Percentiles rank a stretch among this genome's conserved stretches.
phyloP scores from a whole-genome alignment of 2,888 invertebrate species.

The Eremobia ochroleuca region DNA sequence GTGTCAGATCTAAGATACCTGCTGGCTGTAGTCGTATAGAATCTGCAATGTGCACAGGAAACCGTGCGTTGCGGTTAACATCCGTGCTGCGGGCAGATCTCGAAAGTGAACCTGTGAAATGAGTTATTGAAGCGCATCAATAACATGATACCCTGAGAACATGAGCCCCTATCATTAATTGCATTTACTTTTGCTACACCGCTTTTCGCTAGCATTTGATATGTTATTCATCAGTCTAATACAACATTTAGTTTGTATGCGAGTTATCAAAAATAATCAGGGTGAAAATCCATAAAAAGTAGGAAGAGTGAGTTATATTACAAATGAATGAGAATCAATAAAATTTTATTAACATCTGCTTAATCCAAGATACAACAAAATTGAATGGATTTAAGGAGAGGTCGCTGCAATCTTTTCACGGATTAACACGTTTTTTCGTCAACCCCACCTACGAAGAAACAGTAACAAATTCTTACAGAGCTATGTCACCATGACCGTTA shows the following conservation, averaged over 20 bases:
- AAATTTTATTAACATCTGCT: neutral
- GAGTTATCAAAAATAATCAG: neutral
- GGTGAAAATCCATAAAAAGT: neutral
- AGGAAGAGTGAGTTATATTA: neutral
- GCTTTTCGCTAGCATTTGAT: constrained; percentile 13
- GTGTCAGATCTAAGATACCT: constrained; percentile 55
- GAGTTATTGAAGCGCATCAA: constrained; percentile 87
- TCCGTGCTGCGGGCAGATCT: constrained; percentile 82
- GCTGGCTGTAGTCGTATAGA: constrained; percentile 70
- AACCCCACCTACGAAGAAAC: constrained; percentile 78
- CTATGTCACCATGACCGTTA: constrained; percentile 84
- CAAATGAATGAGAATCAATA: neutral
- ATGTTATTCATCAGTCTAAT: neutral
- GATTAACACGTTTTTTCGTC: constrained; percentile 71
- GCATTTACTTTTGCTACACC: constrained; percentile 40
- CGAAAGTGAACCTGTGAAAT: constrained; percentile 89
- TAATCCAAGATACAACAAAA: constrained; percentile 6
- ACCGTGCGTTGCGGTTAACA: constrained; percentile 83
- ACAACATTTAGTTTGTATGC: neutral
- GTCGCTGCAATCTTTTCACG: constrained; percentile 52
- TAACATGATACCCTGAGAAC: constrained; percentile 82
- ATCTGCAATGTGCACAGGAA: constrained; percentile 75
- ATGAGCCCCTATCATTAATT: constrained; percentile 70
- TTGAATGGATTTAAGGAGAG: constrained; percentile 25
- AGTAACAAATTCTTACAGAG: constrained; percentile 79